Conservation (phyloP, 92 coral and sea anemone genomes). For the Epizoanthus rinbou region DNA sequence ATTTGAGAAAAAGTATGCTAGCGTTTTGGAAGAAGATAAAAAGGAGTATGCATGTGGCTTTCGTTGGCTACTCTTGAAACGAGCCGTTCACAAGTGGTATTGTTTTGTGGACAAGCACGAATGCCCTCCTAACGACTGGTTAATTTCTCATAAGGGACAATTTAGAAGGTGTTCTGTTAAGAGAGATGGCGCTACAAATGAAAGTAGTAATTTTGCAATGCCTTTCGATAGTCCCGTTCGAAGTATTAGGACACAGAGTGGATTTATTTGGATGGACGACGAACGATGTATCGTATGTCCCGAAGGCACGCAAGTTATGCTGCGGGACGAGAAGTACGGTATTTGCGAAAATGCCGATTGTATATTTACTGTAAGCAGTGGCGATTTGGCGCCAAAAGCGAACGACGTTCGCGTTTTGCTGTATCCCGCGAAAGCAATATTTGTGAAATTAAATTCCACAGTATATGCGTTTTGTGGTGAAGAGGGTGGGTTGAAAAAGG, state of each 20-base stretch:
- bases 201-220: conserved; percentile 14
- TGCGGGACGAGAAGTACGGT: conserved; percentile 19
- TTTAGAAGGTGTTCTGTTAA: conserved; percentile 11
- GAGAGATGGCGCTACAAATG: conserved; percentile 18
- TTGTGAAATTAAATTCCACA: conserved; percentile 14
- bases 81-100: conserved; percentile 18
- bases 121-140: conserved; percentile 18
- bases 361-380: conserved; percentile 14
- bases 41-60: conserved; percentile 17
- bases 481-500: conserved; percentile 14
- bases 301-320: conserved; percentile 18
- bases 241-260: conserved; percentile 16
- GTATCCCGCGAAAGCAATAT: conserved; percentile 17
- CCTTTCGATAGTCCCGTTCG: conserved; percentile 18
- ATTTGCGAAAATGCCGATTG: conserved; percentile 16
- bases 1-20: conserved; percentile 14
- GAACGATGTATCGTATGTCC: conserved; percentile 17
- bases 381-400: conserved; percentile 19
- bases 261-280: conserved; percentile 16
- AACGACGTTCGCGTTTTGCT: conserved; percentile 18
- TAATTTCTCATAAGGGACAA: conserved; percentile 14
- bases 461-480: conserved; percentile 16
- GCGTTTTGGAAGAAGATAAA: conserved; percentile 15
- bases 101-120: conserved; percentile 17
- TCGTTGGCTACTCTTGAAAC: conserved; percentile 17